Evolutionary conservation across 2,113 vertebrate species (phyloP).

Genomic region (Canis aureus): DNA sequence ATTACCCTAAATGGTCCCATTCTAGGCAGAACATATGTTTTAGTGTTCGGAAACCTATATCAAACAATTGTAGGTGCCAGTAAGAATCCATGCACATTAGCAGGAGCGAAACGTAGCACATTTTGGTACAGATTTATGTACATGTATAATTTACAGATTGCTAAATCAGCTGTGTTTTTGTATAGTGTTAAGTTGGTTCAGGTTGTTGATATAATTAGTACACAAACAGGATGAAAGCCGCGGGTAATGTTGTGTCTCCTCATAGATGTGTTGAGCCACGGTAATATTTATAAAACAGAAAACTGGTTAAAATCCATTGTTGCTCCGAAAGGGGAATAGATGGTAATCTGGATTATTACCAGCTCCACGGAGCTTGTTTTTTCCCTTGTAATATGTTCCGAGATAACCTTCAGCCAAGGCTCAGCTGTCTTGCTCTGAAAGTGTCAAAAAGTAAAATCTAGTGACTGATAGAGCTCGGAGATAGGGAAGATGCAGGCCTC

Average conservation of each 20-base stretch:
- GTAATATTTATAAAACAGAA: slow-evolving; percentile 68
- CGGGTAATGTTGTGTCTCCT: slow-evolving; percentile 37
- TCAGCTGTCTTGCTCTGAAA: neutral
- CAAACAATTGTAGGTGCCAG: slow-evolving; percentile 61
- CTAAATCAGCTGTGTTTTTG: slow-evolving; percentile 81
- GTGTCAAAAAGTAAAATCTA: neutral
- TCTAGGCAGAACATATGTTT: slow-evolving; percentile 65
- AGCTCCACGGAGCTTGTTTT: neutral
- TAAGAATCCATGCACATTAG: slow-evolving; percentile 50
- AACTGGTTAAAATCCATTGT: slow-evolving; percentile 21
- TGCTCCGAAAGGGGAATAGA: neutral
- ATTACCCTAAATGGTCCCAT: slow-evolving; percentile 40
- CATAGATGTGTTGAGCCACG: slow-evolving; percentile 10
- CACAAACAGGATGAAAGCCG: slow-evolving; percentile 62
- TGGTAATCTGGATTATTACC: slow-evolving; percentile 31
- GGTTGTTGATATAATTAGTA: slow-evolving; percentile 78
- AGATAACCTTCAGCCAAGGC: slow-evolving; percentile 43
- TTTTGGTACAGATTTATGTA: slow-evolving; percentile 64
- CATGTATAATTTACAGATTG: slow-evolving; percentile 77
- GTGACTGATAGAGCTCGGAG: neutral
- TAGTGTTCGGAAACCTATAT: slow-evolving; percentile 36
- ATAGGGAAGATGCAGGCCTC: neutral
- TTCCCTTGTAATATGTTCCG: neutral
- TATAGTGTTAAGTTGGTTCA: slow-evolving; percentile 68
- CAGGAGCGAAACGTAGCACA: slow-evolving; percentile 5